Evolutionary conservation across 2,888 invertebrate genomes (phyloP), one percentile per base, ranked within the genome.

Genomic region (Ctenicera cuprea): DNA sequence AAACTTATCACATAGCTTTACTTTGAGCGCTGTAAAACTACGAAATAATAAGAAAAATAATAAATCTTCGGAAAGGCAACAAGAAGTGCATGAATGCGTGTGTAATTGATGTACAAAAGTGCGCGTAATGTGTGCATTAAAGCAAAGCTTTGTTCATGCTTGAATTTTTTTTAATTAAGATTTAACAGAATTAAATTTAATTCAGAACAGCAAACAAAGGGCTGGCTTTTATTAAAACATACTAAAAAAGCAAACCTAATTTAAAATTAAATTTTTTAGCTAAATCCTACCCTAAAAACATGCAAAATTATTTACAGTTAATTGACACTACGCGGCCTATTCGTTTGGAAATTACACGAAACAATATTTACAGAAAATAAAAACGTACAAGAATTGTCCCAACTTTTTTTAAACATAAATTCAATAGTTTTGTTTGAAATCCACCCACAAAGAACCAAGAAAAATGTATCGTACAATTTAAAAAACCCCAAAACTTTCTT

Each of bases 321-420:
- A 87, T 87, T 87, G 87, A 86, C 87, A 87, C 87, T 84, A 85
- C 82, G 86, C 85, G 86, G 85, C 85, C 85, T 83, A 84, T 82
- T 73, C 74, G 74, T 78, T 76, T 71, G 71, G 14, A 52, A 33
- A 59, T 16, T 54, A 4, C n/a, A 26, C 30, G n/a, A 54, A 54
- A 30, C 9, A 26, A 26, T 70, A 76, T 77, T n/a, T 57, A 65
- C 43, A 69, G 8, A 33, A 50, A 50, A 33, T 5, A 33, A 26
- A 26, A 26, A 2, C 26, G 20, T 63, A 63, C 41, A 22, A 41
- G 11, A 20, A 45, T 14, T 43, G 14, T 38, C 18, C 63, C 7
- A n/a, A n/a, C n/a, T 14, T 11, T 22, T n/a, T 30, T n/a, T 12
- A 16, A 45, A 18, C 9, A 26, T 26, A 26, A 62, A 62, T 65